Conservation (phyloP, 2,797 vertebrate genomes). For the Sebastes vulpes region DNA sequence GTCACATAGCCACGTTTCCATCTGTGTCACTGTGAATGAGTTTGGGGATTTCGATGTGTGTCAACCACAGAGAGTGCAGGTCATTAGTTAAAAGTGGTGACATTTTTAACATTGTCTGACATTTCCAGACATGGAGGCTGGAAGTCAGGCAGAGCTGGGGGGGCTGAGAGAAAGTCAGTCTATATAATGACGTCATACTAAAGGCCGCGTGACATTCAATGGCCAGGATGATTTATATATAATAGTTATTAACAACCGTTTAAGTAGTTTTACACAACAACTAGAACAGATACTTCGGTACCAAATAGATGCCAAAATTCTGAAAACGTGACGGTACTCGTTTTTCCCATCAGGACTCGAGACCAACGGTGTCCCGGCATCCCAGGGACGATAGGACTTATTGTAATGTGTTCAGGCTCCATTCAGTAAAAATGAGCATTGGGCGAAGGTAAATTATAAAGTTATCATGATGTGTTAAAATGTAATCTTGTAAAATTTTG, state of each 20-base stretch:
- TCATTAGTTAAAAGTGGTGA: background rate
- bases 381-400: no score
- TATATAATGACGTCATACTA: background rate
- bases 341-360: no score
- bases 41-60: background rate
- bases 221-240: background rate
- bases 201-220: rapidly evolving
- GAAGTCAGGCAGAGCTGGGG: background rate
- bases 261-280: background rate
- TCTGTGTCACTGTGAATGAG: background rate
- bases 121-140: background rate
- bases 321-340: rapidly evolving
- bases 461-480: no score
- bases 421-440: no score
- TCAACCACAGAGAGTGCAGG: background rate
- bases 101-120: background rate
- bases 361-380: rapidly evolving
- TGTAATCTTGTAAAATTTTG: no score
- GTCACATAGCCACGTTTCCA: background rate
- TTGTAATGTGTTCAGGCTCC: no score
- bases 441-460: no score
- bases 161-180: background rate
- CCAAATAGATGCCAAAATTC: rapidly evolving
- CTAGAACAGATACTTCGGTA: background rate
- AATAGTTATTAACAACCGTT: background rate